Base-by-base conservation (phyloP, 2,113 vertebrate genomes). In the Grallaria varia region DNA sequence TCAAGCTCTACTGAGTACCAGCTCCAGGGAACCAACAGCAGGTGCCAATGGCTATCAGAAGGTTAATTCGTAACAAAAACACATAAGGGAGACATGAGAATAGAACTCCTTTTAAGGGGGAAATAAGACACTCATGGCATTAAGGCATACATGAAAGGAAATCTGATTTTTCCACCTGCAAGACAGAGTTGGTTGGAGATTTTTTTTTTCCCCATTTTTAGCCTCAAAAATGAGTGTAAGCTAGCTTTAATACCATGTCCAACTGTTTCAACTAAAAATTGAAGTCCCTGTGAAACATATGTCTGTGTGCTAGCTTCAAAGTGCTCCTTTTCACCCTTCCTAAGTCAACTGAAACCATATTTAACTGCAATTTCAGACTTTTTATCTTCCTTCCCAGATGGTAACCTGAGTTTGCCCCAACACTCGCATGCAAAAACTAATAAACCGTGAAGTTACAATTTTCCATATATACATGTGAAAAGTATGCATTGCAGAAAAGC, bases 341-440 rank as follows among this genome's bases (percentile, higher is more conserved):
- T 50, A 82, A 82, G 84, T n/a, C n/a, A 92, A 96, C 69, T 56
- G 55, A 95, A 93, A 89, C 80, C 83, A 90, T 69, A 95, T 90
- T 89, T 92, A 93, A 94, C 56, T 75, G 80, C 64, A 49, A 89
- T 92, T 90, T 88, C 73, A 96, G 79, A 72, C 84, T 96, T 95
- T 90, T 84, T 93, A 92, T 93, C 92, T 93, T 56, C 74, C 60
- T 82, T 81, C 56, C 87, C 95, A 97, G 91, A 96, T 93, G 89
- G 95, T 78, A 97, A 81, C 87, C 94, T 80, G 89, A 50, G 90
- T 94, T 91, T 96, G 94, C 86, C 95, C 91, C 90, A 93, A 77
- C 67, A 89, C 53, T 95, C 56, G 63, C 79, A 79, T 42, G 84
- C 58, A 95, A 91, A 92, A 95, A 39, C 69, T 92, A 93, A 96